Evolutionary conservation across 2,113 vertebrate genomes (phyloP), one percentile per base, ranked within the genome.

Genomic region (Zosterops hypoxanthus): DNA sequence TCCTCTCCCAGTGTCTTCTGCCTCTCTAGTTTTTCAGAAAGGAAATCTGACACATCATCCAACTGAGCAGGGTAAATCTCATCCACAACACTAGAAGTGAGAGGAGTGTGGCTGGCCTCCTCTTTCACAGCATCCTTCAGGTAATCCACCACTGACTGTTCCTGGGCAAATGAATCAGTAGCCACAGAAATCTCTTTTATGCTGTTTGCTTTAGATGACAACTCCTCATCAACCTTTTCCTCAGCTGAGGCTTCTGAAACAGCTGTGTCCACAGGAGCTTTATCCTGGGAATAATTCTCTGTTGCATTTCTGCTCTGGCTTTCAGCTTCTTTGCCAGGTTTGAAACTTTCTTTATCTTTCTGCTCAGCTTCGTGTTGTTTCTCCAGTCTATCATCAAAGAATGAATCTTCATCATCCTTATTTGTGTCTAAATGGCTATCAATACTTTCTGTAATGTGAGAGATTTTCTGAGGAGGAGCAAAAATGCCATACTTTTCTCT

Each of bases 401-500:
- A 98, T 8, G 97, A 98, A 53, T 98, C 98, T 78, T 99, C 98
- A n/a, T 99, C 98, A 41, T 99, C 98, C 92, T 98, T 98, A 57
- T 97, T 98, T 77, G 96, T 94, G 55, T 98, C 98, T 53, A 97
- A 84, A 64, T 91, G 97, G 42, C 93, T 92, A 89, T 98, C 97
- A 59, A 97, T 97, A 89, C 96, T 98, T 92, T 98, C 98, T 20
- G 97, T 97, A 84, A 99, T 97, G 69, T 88, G 98, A 91, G 98
- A 98, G 85, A 99, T 98, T 97, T 99, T 99, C 89, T 98, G 98
- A 34, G 99, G 99, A 75, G 99, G 99, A 93, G 99, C 99, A 95
- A 99, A 99, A 97, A 99, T 99, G 57, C 99, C 99, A 80, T 99
- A 98, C 52, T 97, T 97, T 75, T 99, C 98, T 80, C 97, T 97